These are phyloP conservation scores for Drosophila novamexicana DNA, from an alignment of 1,140 invertebrate species.

Conservation along the genomic window DNA sequence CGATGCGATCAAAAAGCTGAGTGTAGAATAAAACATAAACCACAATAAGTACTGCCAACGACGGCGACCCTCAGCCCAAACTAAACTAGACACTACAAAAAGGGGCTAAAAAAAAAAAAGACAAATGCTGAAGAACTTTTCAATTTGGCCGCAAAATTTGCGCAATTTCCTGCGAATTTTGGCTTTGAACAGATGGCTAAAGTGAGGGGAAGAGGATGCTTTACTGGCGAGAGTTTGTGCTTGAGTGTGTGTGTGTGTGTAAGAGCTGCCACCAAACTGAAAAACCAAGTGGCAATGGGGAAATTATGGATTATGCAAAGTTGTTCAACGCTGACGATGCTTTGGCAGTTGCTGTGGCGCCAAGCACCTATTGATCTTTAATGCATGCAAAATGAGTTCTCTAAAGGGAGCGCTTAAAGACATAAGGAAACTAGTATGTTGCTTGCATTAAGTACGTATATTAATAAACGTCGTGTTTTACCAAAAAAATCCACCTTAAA, in stretches of 20 bases:
- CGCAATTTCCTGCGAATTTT: constrained; percentile 52
- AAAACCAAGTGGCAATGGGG: constrained; percentile 51
- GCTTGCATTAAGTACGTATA: neutral
- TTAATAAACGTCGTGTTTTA: neutral
- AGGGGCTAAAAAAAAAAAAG: constrained; percentile 34
- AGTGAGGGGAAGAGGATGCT: neutral
- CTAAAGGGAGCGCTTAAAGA: neutral
- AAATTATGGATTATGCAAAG: constrained; percentile 71
- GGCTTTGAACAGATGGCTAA: neutral
- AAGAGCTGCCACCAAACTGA: constrained; percentile 2
- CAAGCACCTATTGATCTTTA: constrained; percentile 12
- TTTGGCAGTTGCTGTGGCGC: constrained; percentile 5
- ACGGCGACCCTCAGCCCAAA: constrained; percentile 1
- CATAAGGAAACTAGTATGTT: neutral
- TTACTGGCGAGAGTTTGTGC: neutral
- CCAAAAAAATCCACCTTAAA: neutral
- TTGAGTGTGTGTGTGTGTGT: neutral
- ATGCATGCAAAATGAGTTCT: constrained; percentile 15
- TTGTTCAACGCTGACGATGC: constrained; percentile 22
- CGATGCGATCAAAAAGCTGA: constrained; percentile 28
- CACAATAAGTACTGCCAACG: constrained; percentile 29
- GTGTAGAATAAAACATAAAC: constrained; percentile 60
- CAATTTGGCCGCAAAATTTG: constrained; percentile 73
- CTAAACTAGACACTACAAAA: constrained; percentile 22
- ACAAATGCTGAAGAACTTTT: constrained; percentile 64